These are phyloP conservation scores for Drosophila eohydei DNA, from an alignment of 2,888 invertebrate genomes.

Conservation along the genomic window DNA sequence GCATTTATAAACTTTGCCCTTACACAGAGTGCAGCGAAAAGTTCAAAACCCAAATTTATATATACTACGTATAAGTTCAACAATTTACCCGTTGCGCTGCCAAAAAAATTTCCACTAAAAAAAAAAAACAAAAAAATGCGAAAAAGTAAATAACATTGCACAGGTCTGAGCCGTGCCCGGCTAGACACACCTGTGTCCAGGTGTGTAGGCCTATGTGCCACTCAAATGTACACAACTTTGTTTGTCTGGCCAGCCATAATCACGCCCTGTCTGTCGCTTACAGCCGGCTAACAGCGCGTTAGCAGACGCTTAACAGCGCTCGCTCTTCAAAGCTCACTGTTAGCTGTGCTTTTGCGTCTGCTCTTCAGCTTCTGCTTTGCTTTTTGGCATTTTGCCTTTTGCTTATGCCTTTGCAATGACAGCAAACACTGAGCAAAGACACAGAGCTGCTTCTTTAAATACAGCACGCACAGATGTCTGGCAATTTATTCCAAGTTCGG, in stretches of 20 bases:
- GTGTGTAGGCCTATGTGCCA: conserved; percentile 31
- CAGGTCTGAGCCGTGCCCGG: conserved; percentile 5
- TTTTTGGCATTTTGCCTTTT: conserved; percentile 23
- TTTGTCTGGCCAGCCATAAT: conserved; percentile 32
- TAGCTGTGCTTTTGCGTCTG: conserved; percentile 49
- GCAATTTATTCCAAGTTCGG: conserved; percentile 79
- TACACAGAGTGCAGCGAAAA: conserved; percentile 55
- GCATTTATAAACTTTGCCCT: conserved; percentile 79
- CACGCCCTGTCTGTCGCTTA: conserved; percentile 36
- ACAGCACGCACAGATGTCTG: conserved; percentile 71
- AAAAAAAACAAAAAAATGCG: background rate
- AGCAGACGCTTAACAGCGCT: conserved; percentile 52
- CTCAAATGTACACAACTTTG: conserved; percentile 36
- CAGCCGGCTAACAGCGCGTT: conserved; percentile 48
- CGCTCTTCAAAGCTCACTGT: conserved; percentile 68
- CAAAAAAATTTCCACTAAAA: conserved; percentile 11
- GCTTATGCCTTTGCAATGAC: conserved; percentile 62
- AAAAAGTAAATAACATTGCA: conserved; percentile 13
- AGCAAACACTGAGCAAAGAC: conserved; percentile 51
- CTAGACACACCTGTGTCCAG: conserved; percentile 33
- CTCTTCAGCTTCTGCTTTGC: conserved; percentile 22
- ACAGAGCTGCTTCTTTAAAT: conserved; percentile 66
- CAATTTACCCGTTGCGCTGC: conserved; percentile 42
- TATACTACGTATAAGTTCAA: conserved; percentile 48
- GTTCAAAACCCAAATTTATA: conserved; percentile 63